Evolutionary conservation across 2,113 vertebrate genomes (phyloP), one percentile per base, ranked within the genome.

Genomic region (Corythornis vintsioides): DNA sequence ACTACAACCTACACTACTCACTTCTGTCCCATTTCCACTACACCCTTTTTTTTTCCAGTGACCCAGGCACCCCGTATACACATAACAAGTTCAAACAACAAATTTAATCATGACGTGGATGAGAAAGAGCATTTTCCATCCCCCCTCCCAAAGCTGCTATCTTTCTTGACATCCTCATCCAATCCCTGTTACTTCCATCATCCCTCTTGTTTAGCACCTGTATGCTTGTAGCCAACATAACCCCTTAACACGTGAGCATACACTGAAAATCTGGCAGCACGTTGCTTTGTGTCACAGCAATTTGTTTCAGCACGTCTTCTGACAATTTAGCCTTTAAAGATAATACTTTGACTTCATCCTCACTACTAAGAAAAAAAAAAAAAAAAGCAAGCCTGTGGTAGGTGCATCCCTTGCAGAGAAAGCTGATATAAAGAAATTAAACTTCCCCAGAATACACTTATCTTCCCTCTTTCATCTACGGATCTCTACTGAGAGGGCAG

Each of bases 231-330:
- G 10, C 15, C 45, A 38, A 28, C 16, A 29, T 61, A 83, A 28
- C 11, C 16, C 20, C 52, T 60, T 74, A 17, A 24, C 26, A 21
- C 0, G 0, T 10, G 28, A 81, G 72, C 10, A 2, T 18, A 11
- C 11, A 14, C 21, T 35, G 40, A 15, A 28, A 83, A 65, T 65
- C 21, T 9, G 17, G 22, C 45, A 82, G 33, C n/a, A 17, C 11
- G 6, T 5, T 20, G 24, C 50, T 72, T 53, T 70, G 31, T 55
- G 15, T 42, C 38, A 20, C 59, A 76, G 55, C 50, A 79, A 25
- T 24, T 69, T 76, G 67, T 20, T 38, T 15, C 14, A 50, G 40
- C 14, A 17, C 0, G 0, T 73, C 53, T 76, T 79, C 55, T 45
- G 50, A 79, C 33, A 35, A 35, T 57, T 75, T 35, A 43, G 3